Percentiles rank a stretch among this genome's conserved stretches.
Evolutionary conservation across 2,113 vertebrate genomes (phyloP).

Genomic region (Lepus timidus): DNA sequence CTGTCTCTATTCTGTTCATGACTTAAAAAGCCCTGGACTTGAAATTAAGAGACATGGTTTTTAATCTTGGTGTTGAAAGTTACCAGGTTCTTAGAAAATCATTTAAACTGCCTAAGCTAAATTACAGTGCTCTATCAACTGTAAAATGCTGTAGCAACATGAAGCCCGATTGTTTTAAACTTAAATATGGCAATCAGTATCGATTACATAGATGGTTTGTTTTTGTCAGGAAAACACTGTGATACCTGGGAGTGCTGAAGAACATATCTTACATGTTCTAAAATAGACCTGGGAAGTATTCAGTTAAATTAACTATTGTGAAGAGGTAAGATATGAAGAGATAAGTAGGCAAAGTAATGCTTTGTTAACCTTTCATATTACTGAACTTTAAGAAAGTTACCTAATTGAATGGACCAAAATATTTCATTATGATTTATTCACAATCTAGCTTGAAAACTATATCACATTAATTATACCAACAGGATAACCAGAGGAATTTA

Average conservation of each 20-base stretch:
- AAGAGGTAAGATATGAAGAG: neutral
- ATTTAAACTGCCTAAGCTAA: constrained; percentile 12
- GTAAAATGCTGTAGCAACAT: neutral
- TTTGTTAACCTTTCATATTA: constrained; percentile 37
- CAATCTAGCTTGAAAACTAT: constrained; percentile 45
- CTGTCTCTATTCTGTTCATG: neutral
- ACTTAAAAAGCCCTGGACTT: constrained; percentile 22
- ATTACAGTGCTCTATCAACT: constrained; percentile 20
- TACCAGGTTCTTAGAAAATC: constrained; percentile 15
- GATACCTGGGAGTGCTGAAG: neutral
- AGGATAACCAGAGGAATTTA: constrained; percentile 28
- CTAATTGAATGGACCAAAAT: constrained; percentile 39
- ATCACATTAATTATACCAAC: constrained; percentile 31
- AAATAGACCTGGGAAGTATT: constrained; percentile 8
- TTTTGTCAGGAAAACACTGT: neutral
- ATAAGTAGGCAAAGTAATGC: neutral
- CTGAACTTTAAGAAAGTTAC: neutral
- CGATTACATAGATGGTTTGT: neutral
- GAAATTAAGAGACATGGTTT: neutral
- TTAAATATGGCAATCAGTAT: neutral
- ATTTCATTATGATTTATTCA: neutral
- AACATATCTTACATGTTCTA: neutral
- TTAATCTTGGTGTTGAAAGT: neutral
- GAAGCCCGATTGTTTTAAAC: constrained; percentile 44
- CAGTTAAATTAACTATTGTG: constrained; percentile 43